Conservation (phyloP, 2,797 vertebrate genomes). For the Diplodus puntazzo region DNA sequence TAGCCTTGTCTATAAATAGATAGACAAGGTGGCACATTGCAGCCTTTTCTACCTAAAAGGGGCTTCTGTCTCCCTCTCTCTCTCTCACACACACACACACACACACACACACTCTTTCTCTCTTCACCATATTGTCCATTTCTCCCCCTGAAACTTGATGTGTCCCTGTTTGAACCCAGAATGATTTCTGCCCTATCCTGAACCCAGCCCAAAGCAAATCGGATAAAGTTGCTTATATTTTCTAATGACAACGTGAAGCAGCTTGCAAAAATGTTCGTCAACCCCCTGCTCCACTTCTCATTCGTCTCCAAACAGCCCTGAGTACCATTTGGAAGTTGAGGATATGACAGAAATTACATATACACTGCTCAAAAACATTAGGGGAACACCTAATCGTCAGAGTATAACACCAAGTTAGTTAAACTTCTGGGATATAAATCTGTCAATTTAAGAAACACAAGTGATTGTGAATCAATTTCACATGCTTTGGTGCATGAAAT, state of each 20-base stretch:
- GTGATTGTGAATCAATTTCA: too few species aligned
- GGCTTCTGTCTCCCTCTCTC: too few species aligned
- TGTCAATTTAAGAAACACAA: too few species aligned
- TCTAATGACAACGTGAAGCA: slow-evolving; percentile 7
- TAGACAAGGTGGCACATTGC: too few species aligned
- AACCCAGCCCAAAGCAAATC: neutral
- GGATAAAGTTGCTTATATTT: neutral
- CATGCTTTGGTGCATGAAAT: too few species aligned
- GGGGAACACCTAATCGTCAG: too few species aligned
- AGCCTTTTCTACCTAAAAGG: too few species aligned
- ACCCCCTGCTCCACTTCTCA: slow-evolving; percentile 11
- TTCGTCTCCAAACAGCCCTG: neutral
- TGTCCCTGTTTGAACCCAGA: slow-evolving; percentile 21
- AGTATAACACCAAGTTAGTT: too few species aligned
- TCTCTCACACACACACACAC: neutral
- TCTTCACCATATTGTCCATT: neutral
- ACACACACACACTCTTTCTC: neutral
- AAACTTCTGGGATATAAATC: too few species aligned
- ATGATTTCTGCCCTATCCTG: neutral
- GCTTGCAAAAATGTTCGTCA: slow-evolving; percentile 11
- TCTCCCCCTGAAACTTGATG: neutral
- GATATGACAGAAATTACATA: too few species aligned
- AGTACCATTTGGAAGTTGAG: neutral
- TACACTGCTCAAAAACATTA: too few species aligned
- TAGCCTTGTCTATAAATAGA: too few species aligned